Conservation (phyloP, 1,140 invertebrate genomes). For the Trachelipus rathkii region DNA sequence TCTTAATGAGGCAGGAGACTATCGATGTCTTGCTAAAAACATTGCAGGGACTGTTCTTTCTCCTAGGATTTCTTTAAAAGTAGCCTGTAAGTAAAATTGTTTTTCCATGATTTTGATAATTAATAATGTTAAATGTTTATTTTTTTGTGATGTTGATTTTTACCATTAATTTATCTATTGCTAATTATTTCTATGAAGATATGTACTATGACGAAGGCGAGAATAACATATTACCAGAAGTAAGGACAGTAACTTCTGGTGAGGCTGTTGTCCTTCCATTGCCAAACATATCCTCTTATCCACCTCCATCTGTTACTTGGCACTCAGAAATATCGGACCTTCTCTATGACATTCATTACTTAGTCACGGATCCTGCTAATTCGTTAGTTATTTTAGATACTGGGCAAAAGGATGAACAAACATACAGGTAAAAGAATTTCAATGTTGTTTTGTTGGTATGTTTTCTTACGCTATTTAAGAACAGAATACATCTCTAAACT, state of each 20-base stretch:
- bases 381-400: conserved; percentile 75
- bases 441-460: not conserved
- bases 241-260: conserved; percentile 66
- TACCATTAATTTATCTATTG: not conserved
- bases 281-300: conserved; percentile 74
- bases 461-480: not conserved
- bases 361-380: conserved; percentile 62
- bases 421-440: conserved; percentile 61
- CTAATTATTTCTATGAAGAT: not conserved
- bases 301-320: conserved; percentile 77
- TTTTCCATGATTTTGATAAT: not conserved
- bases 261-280: conserved; percentile 74
- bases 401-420: conserved; percentile 64
- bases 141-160: not conserved
- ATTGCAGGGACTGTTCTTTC: conserved; percentile 84
- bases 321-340: conserved; percentile 65
- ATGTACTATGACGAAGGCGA: not conserved
- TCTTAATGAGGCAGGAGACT: conserved; percentile 74
- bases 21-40: conserved; percentile 85
- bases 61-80: conserved; percentile 75
- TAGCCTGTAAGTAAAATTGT: conserved; percentile 72
- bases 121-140: not conserved
- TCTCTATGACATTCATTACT: conserved; percentile 76
- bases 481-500: too few relatives aligned
- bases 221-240: conserved; percentile 61